These are phyloP conservation scores for Volucella inanis DNA, from an alignment of 2,888 invertebrate species.

Conservation along the genomic window DNA sequence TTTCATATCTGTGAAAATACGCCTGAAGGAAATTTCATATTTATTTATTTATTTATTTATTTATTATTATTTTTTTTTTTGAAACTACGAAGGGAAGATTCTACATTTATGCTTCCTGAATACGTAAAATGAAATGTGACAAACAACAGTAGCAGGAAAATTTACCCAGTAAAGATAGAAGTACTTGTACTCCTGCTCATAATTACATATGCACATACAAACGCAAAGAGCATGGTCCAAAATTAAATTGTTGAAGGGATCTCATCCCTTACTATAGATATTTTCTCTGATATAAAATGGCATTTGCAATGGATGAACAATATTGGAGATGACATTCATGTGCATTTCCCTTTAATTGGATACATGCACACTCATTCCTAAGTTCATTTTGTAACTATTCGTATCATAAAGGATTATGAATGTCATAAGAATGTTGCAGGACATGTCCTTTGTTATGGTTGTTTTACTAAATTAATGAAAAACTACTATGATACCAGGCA, in stretches of 20 bases:
- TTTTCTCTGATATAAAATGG: conserved; percentile 45
- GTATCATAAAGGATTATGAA: not conserved
- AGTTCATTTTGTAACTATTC: no score
- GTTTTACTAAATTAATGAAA: conserved; percentile 60
- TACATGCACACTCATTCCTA: not conserved
- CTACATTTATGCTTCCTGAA: conserved; percentile 71
- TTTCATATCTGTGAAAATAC: conserved; percentile 25
- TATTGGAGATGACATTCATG: conserved; percentile 64
- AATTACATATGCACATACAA: conserved; percentile 15
- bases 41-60: conserved; percentile 16
- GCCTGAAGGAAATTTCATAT: conserved; percentile 52
- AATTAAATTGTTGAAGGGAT: conserved; percentile 11
- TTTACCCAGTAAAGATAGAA: no score
- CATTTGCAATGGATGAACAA: conserved; percentile 61
- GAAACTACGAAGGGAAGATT: conserved; percentile 46
- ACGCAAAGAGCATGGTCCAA: conserved; percentile 2
- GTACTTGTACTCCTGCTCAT: not conserved
- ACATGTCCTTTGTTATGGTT: conserved; percentile 15
- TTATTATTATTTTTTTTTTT: conserved; percentile 17
- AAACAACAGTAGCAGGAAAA: not conserved
- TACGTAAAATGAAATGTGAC: conserved; percentile 67
- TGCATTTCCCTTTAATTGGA: conserved; percentile 60
- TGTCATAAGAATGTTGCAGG: conserved; percentile 8
- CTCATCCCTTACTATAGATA: not conserved
- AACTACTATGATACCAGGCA: conserved; percentile 27